phyloP scores from a whole-genome alignment of 2,797 vertebrate species.

The Protonibea diacanthus region DNA sequence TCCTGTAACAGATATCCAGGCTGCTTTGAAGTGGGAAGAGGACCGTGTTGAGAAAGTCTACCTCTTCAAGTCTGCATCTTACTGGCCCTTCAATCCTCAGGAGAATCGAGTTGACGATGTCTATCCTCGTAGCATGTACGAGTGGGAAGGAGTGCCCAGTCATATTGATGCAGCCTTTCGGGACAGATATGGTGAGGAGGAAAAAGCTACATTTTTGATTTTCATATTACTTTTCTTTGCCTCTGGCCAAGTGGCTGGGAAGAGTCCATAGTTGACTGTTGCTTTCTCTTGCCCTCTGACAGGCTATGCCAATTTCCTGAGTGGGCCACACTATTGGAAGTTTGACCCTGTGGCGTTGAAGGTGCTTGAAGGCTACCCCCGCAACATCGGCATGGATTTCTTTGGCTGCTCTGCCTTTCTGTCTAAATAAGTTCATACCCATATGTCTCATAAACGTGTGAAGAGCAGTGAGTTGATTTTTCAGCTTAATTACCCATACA shows the following conservation, averaged over 20 bases:
- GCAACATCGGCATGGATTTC: conserved; percentile 86
- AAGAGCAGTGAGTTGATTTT: conserved; percentile 10
- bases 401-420: conserved; percentile 61
- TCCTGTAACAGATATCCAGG: conserved; percentile 83
- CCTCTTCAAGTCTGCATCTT: conserved; percentile 83
- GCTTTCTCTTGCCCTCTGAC: conserved; percentile 23
- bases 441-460: background rate
- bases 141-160: conserved; percentile 64
- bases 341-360: conserved; percentile 87
- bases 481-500: background rate
- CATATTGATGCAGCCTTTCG: conserved; percentile 65
- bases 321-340: conserved; percentile 90
- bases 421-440: conserved; percentile 21
- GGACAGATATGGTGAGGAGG: conserved; percentile 65
- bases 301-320: conserved; percentile 80
- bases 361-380: conserved; percentile 89
- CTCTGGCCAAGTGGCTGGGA: background rate
- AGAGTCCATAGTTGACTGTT: conserved; percentile 1
- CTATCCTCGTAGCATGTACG: conserved; percentile 42
- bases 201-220: background rate
- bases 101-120: conserved; percentile 53
- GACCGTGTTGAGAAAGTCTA: conserved; percentile 86
- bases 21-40: conserved; percentile 88
- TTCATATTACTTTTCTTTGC: background rate
- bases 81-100: conserved; percentile 62